Evolutionary conservation across 2,113 vertebrate species (phyloP).

Genomic region (Hypanus sabinus): DNA sequence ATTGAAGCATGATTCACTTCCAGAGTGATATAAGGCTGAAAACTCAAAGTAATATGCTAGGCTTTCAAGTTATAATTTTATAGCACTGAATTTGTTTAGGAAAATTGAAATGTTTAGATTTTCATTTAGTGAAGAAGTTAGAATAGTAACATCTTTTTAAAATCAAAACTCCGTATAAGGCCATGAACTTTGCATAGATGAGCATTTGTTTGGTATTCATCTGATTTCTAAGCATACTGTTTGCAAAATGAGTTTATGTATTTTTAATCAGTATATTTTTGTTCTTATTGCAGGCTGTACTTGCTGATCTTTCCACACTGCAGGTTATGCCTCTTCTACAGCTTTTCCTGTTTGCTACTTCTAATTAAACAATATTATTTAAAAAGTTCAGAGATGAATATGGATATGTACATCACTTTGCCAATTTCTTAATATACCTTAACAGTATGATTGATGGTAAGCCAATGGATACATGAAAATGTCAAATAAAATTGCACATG

Average conservation of each 20-base stretch:
- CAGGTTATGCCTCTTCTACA: conserved; percentile 98
- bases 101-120: background rate
- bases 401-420: background rate
- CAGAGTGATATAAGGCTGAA: background rate
- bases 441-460: conserved; percentile 23
- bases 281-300: conserved; percentile 76
- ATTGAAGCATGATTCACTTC: background rate
- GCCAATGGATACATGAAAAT: conserved; percentile 20
- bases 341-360: conserved; percentile 86
- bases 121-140: background rate
- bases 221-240: background rate
- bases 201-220: background rate
- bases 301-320: conserved; percentile 93
- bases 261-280: conserved; percentile 37
- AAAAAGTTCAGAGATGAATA: background rate
- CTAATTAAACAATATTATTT: conserved; percentile 60
- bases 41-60: background rate
- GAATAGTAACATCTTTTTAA: background rate
- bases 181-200: background rate
- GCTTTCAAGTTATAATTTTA: background rate
- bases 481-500: conserved; percentile 13
- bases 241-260: background rate
- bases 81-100: background rate
- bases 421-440: background rate
- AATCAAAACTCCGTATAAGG: background rate